These are phyloP conservation scores for Macrobrachium nipponense DNA, from an alignment of 1,140 invertebrate genomes.

Conservation along the genomic window DNA sequence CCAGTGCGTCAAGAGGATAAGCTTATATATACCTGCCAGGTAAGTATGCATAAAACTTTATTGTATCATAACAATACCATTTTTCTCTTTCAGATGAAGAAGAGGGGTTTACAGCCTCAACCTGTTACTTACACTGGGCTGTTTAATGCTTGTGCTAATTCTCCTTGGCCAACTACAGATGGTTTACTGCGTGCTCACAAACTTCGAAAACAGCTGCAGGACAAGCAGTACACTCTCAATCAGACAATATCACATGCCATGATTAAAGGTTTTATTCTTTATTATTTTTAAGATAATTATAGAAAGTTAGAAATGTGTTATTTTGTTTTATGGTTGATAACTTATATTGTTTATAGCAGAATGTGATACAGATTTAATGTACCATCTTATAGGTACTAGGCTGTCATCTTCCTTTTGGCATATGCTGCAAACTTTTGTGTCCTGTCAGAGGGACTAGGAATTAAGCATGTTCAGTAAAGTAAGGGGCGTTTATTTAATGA, in stretches of 20 bases:
- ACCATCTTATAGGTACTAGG: too few species aligned
- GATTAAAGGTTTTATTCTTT: slow-evolving; percentile 77
- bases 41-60: too few species aligned
- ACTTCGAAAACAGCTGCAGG: slow-evolving; percentile 77
- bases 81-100: slow-evolving; percentile 76
- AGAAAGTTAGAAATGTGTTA: neutral
- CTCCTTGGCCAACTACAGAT: slow-evolving; percentile 74
- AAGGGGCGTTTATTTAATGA: too few species aligned
- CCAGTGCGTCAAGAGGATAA: too few species aligned
- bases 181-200: slow-evolving; percentile 76
- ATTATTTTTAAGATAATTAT: neutral
- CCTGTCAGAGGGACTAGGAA: too few species aligned
- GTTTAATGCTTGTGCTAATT: slow-evolving; percentile 89
- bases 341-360: too few species aligned
- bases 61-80: too few species aligned
- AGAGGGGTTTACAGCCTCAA: slow-evolving; percentile 76
- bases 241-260: slow-evolving; percentile 85
- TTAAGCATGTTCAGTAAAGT: too few species aligned
- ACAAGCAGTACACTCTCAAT: slow-evolving; percentile 79
- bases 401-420: too few species aligned
- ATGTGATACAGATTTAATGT: too few species aligned
- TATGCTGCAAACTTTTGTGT: too few species aligned
- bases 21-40: too few species aligned
- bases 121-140: slow-evolving; percentile 83
- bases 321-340: neutral